phyloP scores from a whole-genome alignment of 2,797 vertebrate genomes.

The Betta splendens region DNA sequence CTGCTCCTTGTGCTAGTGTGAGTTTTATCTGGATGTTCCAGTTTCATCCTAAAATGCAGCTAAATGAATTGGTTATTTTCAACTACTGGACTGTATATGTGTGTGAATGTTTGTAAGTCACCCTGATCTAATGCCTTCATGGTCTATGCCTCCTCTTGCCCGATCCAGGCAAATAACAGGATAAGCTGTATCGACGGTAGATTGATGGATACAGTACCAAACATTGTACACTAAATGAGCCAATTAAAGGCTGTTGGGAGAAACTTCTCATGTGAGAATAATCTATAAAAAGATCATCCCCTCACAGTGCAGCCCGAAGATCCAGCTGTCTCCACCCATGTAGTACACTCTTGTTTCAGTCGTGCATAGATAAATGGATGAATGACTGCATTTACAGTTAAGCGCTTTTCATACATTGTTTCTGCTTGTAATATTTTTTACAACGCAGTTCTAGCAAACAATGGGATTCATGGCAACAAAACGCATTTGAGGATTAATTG shows the following conservation, averaged over 20 bases:
- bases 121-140: no score
- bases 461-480: conserved; percentile 10
- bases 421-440: no score
- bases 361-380: neutral
- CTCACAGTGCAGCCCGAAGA: neutral
- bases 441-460: no score
- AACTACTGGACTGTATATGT: no score
- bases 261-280: neutral
- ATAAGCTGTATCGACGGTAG: neutral
- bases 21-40: no score
- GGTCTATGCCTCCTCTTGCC: no score
- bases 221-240: conserved; percentile 1
- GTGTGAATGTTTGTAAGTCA: no score
- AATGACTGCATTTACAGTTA: neutral
- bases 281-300: neutral
- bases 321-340: neutral
- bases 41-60: no score
- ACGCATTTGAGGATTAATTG: neutral
- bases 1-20: no score
- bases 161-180: no score
- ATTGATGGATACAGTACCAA: neutral
- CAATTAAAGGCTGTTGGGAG: neutral
- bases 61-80: no score
- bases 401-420: neutral
- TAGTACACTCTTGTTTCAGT: conserved; percentile 5